phyloP scores from a whole-genome alignment of 1,140 invertebrate species.

The Habropoda laboriosa region DNA sequence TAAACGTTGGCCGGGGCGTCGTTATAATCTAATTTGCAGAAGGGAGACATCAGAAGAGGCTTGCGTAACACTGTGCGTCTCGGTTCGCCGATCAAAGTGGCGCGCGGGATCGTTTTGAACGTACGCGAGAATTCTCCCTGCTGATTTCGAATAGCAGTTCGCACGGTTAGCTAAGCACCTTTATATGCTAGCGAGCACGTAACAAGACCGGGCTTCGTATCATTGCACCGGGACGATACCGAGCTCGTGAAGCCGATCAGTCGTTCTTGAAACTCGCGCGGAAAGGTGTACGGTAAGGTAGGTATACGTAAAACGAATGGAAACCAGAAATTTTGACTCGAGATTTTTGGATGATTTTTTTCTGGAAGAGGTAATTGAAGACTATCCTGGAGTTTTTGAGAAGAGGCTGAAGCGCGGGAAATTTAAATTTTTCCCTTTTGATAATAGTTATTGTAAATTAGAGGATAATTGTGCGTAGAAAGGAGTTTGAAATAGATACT shows the following conservation, averaged over 20 bases:
- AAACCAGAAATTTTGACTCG: too few species aligned
- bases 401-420: too few species aligned
- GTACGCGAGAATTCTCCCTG: constrained; percentile 38
- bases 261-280: not conserved
- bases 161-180: constrained; percentile 62
- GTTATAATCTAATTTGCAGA: constrained; percentile 53
- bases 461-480: too few species aligned
- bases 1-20: constrained; percentile 25
- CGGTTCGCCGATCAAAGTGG: constrained; percentile 60
- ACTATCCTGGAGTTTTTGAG: too few species aligned
- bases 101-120: constrained; percentile 9
- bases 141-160: constrained; percentile 45
- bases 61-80: constrained; percentile 40
- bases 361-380: too few species aligned
- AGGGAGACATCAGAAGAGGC: constrained; percentile 33
- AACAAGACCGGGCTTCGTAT: constrained; percentile 41
- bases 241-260: not conserved
- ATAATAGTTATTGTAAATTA: too few species aligned
- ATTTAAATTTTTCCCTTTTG: too few species aligned
- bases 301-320: too few species aligned
- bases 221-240: not conserved
- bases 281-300: too few species aligned
- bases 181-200: constrained; percentile 57
- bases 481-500: too few species aligned
- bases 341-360: too few species aligned